Evolutionary conservation across 2,797 vertebrate genomes (phyloP).

Genomic region (Rhabdomys pumilio): DNA sequence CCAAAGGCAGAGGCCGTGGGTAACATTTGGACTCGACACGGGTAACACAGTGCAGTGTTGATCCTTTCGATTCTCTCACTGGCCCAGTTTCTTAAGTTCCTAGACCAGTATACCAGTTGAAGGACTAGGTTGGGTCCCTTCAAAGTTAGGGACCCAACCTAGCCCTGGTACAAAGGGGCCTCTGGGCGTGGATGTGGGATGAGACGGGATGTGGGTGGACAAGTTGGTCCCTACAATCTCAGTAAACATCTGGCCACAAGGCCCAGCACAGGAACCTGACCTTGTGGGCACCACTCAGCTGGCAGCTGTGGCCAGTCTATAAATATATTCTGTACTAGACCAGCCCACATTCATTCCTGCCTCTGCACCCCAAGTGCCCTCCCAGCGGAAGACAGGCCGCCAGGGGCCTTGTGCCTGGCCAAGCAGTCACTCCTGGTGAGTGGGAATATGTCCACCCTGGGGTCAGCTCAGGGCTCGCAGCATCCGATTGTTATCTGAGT

Average conservation of each 20-base stretch:
- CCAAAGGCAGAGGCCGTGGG: neutral
- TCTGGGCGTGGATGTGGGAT: neutral
- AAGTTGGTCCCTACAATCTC: conserved; percentile 67
- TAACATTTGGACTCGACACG: neutral
- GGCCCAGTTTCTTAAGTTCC: neutral
- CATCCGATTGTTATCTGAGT: conserved; percentile 70
- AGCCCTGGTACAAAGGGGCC: neutral
- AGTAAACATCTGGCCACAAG: conserved; percentile 79
- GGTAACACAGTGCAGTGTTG: neutral
- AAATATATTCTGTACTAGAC: conserved; percentile 70
- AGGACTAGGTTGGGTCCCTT: neutral
- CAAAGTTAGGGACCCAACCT: neutral
- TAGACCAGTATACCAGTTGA: neutral
- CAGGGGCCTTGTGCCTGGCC: neutral
- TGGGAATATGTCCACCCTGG: neutral
- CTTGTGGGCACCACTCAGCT: conserved; percentile 66
- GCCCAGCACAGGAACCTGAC: conserved; percentile 82
- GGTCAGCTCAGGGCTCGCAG: conserved; percentile 71
- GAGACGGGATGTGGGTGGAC: neutral
- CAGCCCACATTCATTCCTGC: conserved; percentile 68
- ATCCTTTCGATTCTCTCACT: neutral
- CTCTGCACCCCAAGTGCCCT: conserved; percentile 37
- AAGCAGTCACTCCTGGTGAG: conserved; percentile 20
- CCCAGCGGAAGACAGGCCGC: conserved; percentile 74
- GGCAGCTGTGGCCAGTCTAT: conserved; percentile 73